Conservation (phyloP, 1,140 invertebrate species). For the Phocides pigmalion region DNA sequence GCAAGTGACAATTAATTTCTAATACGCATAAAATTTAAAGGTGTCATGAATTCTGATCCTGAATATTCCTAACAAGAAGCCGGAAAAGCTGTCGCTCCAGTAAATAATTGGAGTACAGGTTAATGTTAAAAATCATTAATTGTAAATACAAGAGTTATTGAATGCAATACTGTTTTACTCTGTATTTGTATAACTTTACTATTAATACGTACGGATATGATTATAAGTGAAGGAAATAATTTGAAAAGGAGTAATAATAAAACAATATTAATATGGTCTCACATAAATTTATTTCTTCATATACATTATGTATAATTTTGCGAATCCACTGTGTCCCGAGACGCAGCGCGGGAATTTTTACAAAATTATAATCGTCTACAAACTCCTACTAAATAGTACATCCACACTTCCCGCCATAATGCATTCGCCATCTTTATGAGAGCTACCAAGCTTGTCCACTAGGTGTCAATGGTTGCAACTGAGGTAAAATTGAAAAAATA, state of each 20-base stretch:
- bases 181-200: too few relatives aligned
- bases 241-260: constrained; percentile 14
- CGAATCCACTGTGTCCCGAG: constrained; percentile 79
- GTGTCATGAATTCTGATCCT: too few relatives aligned
- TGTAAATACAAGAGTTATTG: too few relatives aligned
- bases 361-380: constrained; percentile 77
- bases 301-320: constrained; percentile 83
- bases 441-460: constrained; percentile 11
- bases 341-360: constrained; percentile 75
- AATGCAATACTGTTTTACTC: too few relatives aligned
- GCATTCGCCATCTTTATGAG: constrained; percentile 51
- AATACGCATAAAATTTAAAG: too few relatives aligned
- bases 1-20: too few relatives aligned
- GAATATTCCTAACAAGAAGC: too few relatives aligned
- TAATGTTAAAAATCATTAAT: too few relatives aligned
- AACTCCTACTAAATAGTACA: constrained; percentile 66
- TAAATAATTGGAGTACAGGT: too few relatives aligned
- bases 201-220: too few relatives aligned
- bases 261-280: constrained; percentile 59
- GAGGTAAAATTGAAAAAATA: too few relatives aligned
- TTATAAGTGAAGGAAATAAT: not conserved
- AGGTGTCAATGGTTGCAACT: constrained; percentile 4
- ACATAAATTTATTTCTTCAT: constrained; percentile 83
- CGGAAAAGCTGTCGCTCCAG: too few relatives aligned
- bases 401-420: constrained; percentile 59